Percentiles rank a stretch among this genome's conserved stretches.
Evolutionary conservation across 2,888 invertebrate genomes (phyloP).

Genomic region (Chloromyia formosa): DNA sequence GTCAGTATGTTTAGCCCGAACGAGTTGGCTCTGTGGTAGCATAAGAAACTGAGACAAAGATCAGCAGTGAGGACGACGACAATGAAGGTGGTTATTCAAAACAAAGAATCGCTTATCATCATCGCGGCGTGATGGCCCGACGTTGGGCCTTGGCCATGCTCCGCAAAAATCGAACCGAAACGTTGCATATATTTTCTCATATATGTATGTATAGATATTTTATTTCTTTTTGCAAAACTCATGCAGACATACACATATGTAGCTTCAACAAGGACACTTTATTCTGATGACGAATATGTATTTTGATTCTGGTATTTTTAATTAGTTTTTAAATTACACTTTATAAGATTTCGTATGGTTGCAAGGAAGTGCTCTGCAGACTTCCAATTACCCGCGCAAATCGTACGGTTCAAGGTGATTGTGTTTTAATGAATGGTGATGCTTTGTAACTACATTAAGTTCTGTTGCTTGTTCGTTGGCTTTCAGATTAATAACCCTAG

Average conservation of each 20-base stretch:
- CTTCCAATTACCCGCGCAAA: conserved; percentile 6
- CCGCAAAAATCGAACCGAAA: conserved; percentile 44
- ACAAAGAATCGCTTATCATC: conserved; percentile 1
- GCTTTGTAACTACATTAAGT: neutral
- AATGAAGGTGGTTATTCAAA: neutral
- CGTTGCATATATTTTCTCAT: conserved; percentile 21
- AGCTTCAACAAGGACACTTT: no score
- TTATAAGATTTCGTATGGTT: conserved; percentile 16
- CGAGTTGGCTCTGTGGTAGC: conserved; percentile 17
- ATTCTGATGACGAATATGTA: neutral
- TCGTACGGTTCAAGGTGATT: conserved; percentile 7
- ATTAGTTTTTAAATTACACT: conserved; percentile 43
- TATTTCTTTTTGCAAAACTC: conserved; percentile 8
- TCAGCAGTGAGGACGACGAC: no score
- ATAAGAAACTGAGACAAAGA: neutral
- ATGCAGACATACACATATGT: neutral
- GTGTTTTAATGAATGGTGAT: conserved; percentile 4
- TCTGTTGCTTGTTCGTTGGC: conserved; percentile 4
- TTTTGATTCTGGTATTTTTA: conserved; percentile 22
- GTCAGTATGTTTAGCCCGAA: conserved; percentile 68
- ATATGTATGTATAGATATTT: neutral
- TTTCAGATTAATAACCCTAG: neutral
- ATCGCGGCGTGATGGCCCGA: no score
- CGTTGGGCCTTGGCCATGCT: no score
- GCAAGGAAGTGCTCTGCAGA: neutral